Base-by-base conservation (phyloP, 2,113 vertebrate species). In the Silurus glanis region DNA sequence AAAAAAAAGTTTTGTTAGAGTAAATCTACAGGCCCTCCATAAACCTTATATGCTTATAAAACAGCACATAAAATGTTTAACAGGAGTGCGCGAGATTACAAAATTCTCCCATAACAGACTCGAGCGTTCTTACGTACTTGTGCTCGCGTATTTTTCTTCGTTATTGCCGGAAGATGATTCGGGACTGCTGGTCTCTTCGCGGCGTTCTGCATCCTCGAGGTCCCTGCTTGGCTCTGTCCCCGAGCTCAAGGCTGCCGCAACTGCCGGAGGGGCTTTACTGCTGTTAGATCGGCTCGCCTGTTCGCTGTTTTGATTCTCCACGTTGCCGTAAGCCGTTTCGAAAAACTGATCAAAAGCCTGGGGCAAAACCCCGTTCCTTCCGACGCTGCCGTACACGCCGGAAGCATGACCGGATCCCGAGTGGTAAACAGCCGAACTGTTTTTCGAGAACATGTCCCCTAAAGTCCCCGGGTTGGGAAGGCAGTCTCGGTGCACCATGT, bases 41-140 rank as follows among this genome's bases (percentile, higher is more conserved):
- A 99, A 99, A 99, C 96, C 96, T 97, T 95, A 95, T 96, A 96
- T 95, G 96, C 97, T 97, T 99, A 99, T 99, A 99, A 99, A 99
- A 98, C 96, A 97, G 97, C 97, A 97, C 97, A 98, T 99, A 99
- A 99, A 99, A 93, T 94, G 96, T 94, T 99, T 98, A 99, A 98
- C 96, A 97, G 97, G 95, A 93, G 94, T 95, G 95, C 94, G 94
- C 94, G 94, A 92, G 94, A 93, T 94, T 95, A 94, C 93, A 94
- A 95, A 95, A 94, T 95, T 94, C 93, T 95, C 93, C 91, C 94
- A 93, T 90, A 94, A 94, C 91, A 92, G 67, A 92, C 94, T 94
- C 95, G 92, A 95, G 95, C 92, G 78, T 95, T 94, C 94, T 95
- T 95, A 98, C 97, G 96, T 97, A 99, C 98, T 95, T 96, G 96